These are phyloP conservation scores for Eupithecia exiguata DNA, from an alignment of 2,888 invertebrate genomes.

Conservation along the genomic window DNA sequence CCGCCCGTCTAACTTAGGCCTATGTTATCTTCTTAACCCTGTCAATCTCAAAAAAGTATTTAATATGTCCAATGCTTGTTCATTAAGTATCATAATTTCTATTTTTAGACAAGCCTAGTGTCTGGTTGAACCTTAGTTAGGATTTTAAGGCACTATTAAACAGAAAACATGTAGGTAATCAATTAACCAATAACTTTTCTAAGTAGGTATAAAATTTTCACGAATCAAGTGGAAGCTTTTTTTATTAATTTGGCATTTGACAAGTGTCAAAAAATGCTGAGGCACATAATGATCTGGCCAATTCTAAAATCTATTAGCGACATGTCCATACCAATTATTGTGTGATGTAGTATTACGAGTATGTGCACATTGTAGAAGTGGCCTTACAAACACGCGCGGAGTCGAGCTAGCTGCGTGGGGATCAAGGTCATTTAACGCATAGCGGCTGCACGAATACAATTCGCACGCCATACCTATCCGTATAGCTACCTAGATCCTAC, in stretches of 20 bases:
- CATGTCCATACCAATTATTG: constrained; percentile 4
- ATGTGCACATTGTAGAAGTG: constrained; percentile 55
- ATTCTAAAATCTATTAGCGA: not conserved
- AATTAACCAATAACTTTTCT: not conserved
- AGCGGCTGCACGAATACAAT: constrained; percentile 50
- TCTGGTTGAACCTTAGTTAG: not conserved
- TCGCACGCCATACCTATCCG: constrained; percentile 36
- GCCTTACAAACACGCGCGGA: constrained; percentile 75
- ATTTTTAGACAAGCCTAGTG: not conserved
- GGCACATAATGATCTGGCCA: not conserved
- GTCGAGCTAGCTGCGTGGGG: constrained; percentile 73
- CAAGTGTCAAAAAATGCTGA: not conserved
- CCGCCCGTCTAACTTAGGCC: too few species aligned
- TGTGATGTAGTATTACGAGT: constrained; percentile 8
- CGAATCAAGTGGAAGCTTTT: not conserved
- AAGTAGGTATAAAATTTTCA: not conserved
- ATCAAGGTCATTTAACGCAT: constrained; percentile 78
- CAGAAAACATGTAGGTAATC: not conserved
- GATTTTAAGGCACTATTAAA: not conserved
- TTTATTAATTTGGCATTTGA: not conserved
- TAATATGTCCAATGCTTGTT: not conserved
- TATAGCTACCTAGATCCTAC: not conserved
- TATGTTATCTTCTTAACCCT: too few species aligned
- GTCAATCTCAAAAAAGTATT: too few species aligned
- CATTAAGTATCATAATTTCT: not conserved